phyloP scores from a whole-genome alignment of 2,888 invertebrate species.

The Rhabditophanes sp. region DNA sequence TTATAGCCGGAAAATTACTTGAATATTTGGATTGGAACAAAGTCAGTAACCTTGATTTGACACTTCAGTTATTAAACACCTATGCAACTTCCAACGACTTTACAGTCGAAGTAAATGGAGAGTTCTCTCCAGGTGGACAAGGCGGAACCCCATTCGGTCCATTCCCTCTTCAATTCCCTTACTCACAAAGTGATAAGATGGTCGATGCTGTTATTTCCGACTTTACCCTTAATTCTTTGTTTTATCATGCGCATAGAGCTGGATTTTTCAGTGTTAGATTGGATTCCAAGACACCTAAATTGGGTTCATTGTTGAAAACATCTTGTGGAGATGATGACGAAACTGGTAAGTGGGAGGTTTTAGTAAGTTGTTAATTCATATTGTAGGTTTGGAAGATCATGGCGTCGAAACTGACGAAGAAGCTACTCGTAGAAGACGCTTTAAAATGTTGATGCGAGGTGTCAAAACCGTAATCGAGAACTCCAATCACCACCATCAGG shows the following conservation, averaged over 20 bases:
- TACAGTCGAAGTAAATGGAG: constrained; percentile 33
- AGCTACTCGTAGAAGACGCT: constrained; percentile 4
- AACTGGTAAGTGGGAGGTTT: too few species aligned
- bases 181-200: constrained; percentile 26
- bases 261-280: constrained; percentile 36
- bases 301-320: constrained; percentile 38
- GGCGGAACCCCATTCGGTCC: constrained; percentile 35
- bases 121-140: constrained; percentile 26
- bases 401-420: constrained; percentile 25
- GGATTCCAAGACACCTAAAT: constrained; percentile 40
- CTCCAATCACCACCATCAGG: neutral
- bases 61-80: constrained; percentile 26
- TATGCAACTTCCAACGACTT: constrained; percentile 36
- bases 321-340: constrained; percentile 38
- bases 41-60: constrained; percentile 28
- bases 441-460: neutral
- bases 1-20: too few species aligned
- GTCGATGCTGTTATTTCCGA: constrained; percentile 31
- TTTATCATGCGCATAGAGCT: constrained; percentile 34
- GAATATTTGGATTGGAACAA: constrained; percentile 16
- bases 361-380: constrained; percentile 7
- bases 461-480: constrained; percentile 3
- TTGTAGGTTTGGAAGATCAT: constrained; percentile 16
- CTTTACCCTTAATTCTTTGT: constrained; percentile 34
- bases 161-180: constrained; percentile 35